These are phyloP conservation scores for Lithophane semibrunnea DNA, from an alignment of 2,888 invertebrate species.

Conservation along the genomic window DNA sequence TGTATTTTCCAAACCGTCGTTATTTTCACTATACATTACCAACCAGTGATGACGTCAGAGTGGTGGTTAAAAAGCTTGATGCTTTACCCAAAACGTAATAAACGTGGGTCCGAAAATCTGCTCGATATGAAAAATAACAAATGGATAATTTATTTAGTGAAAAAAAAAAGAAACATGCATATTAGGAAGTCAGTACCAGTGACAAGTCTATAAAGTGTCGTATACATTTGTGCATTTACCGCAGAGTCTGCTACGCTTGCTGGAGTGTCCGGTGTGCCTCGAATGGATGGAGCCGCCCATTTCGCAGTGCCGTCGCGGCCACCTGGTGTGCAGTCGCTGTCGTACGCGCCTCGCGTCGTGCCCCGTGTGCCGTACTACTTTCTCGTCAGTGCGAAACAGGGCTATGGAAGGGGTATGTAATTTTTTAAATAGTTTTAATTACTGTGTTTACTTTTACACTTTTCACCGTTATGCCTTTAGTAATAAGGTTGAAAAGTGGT, in stretches of 20 bases:
- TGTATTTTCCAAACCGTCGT: no score
- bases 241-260: slow-evolving; percentile 83
- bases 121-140: neutral
- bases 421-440: neutral
- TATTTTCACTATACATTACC: no score
- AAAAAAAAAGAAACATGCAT: neutral
- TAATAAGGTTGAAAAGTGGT: no score
- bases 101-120: neutral
- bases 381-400: slow-evolving; percentile 88
- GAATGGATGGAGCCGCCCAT: slow-evolving; percentile 92
- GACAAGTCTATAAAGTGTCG: neutral
- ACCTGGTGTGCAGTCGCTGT: slow-evolving; percentile 91
- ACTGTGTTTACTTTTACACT: no score
- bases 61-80: no score
- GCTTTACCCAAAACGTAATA: neutral
- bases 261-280: slow-evolving; percentile 92
- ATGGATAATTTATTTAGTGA: neutral
- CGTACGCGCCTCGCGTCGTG: slow-evolving; percentile 89
- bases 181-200: neutral
- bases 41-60: no score
- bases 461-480: no score
- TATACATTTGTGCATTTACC: neutral
- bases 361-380: slow-evolving; percentile 91
- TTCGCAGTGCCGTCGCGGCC: slow-evolving; percentile 91
- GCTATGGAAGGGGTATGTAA: slow-evolving; percentile 89